These are phyloP conservation scores for Tamandua tetradactyla DNA, from an alignment of 2,797 vertebrate species.

Conservation along the genomic window DNA sequence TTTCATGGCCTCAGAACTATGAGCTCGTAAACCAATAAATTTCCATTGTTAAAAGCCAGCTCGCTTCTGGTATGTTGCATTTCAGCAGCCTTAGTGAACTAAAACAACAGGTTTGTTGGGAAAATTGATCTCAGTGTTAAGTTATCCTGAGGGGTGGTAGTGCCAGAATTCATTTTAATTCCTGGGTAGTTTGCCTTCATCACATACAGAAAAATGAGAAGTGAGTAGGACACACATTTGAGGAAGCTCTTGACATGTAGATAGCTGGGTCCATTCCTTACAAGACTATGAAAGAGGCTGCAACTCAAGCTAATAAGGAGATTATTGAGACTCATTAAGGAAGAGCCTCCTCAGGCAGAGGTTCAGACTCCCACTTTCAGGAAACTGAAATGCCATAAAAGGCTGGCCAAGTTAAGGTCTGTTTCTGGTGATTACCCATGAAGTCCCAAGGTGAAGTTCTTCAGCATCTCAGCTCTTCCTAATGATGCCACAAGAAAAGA, in stretches of 20 bases:
- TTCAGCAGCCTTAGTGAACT: too few relatives aligned
- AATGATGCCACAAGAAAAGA: background rate
- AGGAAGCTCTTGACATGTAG: background rate
- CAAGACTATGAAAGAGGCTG: background rate
- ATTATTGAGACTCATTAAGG: background rate
- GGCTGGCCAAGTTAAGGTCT: background rate
- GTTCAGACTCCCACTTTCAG: background rate
- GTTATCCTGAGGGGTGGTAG: background rate
- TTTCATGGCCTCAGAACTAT: too few relatives aligned
- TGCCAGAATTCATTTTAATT: background rate
- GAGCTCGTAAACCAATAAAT: too few relatives aligned
- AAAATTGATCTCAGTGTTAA: background rate
- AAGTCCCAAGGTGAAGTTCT: background rate
- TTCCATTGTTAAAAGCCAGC: too few relatives aligned
- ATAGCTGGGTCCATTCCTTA: background rate
- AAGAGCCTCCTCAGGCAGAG: background rate
- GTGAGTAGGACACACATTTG: fast-evolving
- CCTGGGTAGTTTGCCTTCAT: background rate
- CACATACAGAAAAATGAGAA: background rate
- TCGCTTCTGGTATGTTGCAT: too few relatives aligned
- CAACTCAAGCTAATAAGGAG: background rate
- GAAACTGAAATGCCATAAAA: background rate
- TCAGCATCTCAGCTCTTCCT: background rate
- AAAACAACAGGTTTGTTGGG: background rate
- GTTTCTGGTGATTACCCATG: background rate